These are phyloP conservation scores for Habrosyne pyritoides DNA, from an alignment of 2,888 invertebrate genomes.

Conservation along the genomic window DNA sequence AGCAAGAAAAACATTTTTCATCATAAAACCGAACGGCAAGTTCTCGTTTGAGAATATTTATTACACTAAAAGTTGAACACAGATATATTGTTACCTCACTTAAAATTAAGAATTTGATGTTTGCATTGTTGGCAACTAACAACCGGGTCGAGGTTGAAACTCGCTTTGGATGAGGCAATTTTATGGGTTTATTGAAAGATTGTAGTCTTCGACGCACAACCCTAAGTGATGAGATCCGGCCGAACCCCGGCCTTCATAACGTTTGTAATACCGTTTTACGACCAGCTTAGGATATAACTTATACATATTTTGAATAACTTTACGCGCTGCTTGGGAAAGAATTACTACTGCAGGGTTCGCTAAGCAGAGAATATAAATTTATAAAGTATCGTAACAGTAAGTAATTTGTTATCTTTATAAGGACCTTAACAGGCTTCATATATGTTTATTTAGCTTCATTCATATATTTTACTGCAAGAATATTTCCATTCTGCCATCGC, in stretches of 20 bases:
- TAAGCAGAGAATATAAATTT: slow-evolving; percentile 46
- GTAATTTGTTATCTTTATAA: too few relatives aligned
- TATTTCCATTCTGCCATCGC: too few relatives aligned
- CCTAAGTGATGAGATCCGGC: slow-evolving; percentile 78
- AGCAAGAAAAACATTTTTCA: slow-evolving; percentile 65
- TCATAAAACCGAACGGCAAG: slow-evolving; percentile 54
- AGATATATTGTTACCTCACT: slow-evolving; percentile 67
- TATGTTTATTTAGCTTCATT: too few relatives aligned
- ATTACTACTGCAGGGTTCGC: slow-evolving; percentile 57
- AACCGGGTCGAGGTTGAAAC: slow-evolving; percentile 45
- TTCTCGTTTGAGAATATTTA: slow-evolving; percentile 62
- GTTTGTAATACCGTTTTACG: slow-evolving; percentile 80
- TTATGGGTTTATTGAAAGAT: slow-evolving; percentile 75
- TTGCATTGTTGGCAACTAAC: slow-evolving; percentile 63
- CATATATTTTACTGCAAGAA: too few relatives aligned
- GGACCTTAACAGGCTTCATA: too few relatives aligned
- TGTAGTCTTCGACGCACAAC: slow-evolving; percentile 66
- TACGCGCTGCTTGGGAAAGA: slow-evolving; percentile 70
- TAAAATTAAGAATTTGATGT: slow-evolving; percentile 70
- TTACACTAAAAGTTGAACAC: slow-evolving; percentile 62
- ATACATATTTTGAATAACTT: slow-evolving; percentile 81
- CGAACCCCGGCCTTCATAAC: slow-evolving; percentile 74
- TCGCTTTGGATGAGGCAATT: slow-evolving; percentile 61
- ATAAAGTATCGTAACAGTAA: too few relatives aligned
- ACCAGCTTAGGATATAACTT: slow-evolving; percentile 77